A percentile compares a stretch with the other conserved stretches of the same genome.
Conservation (phyloP, 1,140 invertebrate species). For the Panagrolaimus sp. region DNA sequence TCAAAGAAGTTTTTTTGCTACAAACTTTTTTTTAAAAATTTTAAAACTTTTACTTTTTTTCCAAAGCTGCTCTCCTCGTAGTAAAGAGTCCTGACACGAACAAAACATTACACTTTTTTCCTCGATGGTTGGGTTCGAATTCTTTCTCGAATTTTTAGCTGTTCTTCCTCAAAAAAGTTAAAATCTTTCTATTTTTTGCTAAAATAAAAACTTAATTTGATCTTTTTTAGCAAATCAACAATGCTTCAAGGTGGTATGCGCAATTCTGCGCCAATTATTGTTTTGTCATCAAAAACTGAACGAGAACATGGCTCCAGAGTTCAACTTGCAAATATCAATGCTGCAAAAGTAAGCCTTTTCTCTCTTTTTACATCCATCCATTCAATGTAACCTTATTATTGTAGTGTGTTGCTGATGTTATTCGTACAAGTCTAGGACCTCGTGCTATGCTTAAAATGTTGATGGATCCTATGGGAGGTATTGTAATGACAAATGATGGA, state of each 20-base stretch:
- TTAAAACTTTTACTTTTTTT: too few relatives aligned
- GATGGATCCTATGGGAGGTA: slow-evolving; percentile 92
- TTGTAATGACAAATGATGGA: slow-evolving; percentile 99
- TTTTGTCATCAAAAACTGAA: slow-evolving; percentile 89
- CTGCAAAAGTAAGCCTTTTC: slow-evolving; percentile 74
- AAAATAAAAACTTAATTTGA: background rate
- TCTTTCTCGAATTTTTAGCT: background rate
- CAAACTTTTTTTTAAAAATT: too few relatives aligned
- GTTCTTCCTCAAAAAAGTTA: background rate
- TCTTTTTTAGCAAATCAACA: slow-evolving; percentile 42
- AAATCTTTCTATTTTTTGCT: background rate
- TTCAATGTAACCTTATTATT: slow-evolving; percentile 60
- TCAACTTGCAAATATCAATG: slow-evolving; percentile 91
- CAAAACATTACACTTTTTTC: background rate
- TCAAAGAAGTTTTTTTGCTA: too few relatives aligned
- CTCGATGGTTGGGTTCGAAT: background rate
- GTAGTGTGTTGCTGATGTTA: slow-evolving; percentile 93
- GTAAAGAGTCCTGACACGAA: too few relatives aligned
- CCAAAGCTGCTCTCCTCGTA: too few relatives aligned
- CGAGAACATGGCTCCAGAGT: slow-evolving; percentile 91
- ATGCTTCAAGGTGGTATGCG: slow-evolving; percentile 33
- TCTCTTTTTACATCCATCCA: slow-evolving; percentile 17
- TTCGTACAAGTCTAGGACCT: slow-evolving; percentile 95
- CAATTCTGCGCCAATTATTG: slow-evolving; percentile 67
- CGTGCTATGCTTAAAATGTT: slow-evolving; percentile 88